phyloP scores from a whole-genome alignment of 1,140 invertebrate species.

The Latrodectus geometricus region DNA sequence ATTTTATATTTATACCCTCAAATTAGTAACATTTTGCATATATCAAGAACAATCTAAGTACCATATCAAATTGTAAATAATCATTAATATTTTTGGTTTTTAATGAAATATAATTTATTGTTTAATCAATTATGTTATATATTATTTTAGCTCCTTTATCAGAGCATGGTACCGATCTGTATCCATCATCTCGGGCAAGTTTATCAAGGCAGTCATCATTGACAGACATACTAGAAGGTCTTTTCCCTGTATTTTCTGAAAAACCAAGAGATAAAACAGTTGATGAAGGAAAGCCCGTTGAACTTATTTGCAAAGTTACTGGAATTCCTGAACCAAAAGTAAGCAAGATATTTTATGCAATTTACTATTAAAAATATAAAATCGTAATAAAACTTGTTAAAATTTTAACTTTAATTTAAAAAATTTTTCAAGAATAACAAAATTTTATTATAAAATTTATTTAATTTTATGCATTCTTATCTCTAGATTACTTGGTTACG shows the following conservation, averaged over 20 bases:
- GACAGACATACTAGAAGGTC: conserved; percentile 90
- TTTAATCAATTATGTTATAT: too few species aligned
- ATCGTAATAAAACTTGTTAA: too few species aligned
- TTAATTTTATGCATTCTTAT: not conserved
- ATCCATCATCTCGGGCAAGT: conserved; percentile 82
- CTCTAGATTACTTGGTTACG: conserved; percentile 80
- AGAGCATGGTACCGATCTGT: conserved; percentile 88
- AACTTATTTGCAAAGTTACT: conserved; percentile 85
- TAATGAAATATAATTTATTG: too few species aligned
- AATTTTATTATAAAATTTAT: not conserved
- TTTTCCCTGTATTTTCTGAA: conserved; percentile 91
- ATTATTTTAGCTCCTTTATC: conserved; percentile 76
- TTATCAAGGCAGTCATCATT: conserved; percentile 89
- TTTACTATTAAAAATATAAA: too few species aligned
- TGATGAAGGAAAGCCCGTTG: conserved; percentile 82
- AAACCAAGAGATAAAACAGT: conserved; percentile 87
- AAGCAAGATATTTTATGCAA: not conserved
- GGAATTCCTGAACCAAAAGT: conserved; percentile 88
- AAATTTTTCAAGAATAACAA: too few species aligned
- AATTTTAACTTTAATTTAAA: too few species aligned
- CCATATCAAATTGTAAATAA: too few species aligned
- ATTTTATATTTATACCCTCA: too few species aligned
- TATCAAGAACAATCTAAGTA: too few species aligned
- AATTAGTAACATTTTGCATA: not conserved
- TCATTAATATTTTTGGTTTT: too few species aligned